Base-by-base conservation (phyloP, 2,113 vertebrate genomes). In the Dipodomys merriami region DNA sequence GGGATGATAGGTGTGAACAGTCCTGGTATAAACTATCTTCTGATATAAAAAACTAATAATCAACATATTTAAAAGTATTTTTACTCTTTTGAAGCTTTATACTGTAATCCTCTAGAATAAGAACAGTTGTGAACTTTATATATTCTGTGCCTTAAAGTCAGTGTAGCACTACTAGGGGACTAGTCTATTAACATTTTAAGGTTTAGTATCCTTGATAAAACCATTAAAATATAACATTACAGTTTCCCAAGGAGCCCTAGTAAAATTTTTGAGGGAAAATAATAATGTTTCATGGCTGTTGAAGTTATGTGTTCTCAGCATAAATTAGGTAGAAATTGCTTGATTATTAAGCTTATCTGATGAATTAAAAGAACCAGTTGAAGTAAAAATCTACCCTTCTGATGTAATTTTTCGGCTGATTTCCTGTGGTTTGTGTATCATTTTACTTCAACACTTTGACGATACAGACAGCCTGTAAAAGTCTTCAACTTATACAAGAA, bases 281-380 rank as follows among this genome's bases (percentile, higher is more conserved):
- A 91, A 82, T 90, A 44, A 95, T 77, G 64, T 64, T 93, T 84
- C 33, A 27, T 57, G n/a, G n/a, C 29, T 93, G 30, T n/a, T 92
- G 69, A 95, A 90, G 84, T 92, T 83, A 44, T 86, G 90, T 89
- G 20, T 71, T 39, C 46, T 39, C 53, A 69, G 53, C 29, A 96
- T 39, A 94, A 92, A 94, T 93, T 92, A 95, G 93, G 53, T 79
- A 65, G 71, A 95, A 95, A 96, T 86, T 88, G 18, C 83, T 94
- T 86, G 62, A 68, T 91, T 92, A 80, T 88, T 88, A 80, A 74
- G 30, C 39, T 93, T 96, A 94, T 79, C 71, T 72, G 71, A 94
- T 94, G 69, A 91, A 92, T 94, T 93, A 95, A 96, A 96, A 90
- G 67, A 91, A 35, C 74, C 65, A 49, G 13, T 88, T 95, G 82